phyloP scores from a whole-genome alignment of 2,888 invertebrate species.

The Tholera decimalis region DNA sequence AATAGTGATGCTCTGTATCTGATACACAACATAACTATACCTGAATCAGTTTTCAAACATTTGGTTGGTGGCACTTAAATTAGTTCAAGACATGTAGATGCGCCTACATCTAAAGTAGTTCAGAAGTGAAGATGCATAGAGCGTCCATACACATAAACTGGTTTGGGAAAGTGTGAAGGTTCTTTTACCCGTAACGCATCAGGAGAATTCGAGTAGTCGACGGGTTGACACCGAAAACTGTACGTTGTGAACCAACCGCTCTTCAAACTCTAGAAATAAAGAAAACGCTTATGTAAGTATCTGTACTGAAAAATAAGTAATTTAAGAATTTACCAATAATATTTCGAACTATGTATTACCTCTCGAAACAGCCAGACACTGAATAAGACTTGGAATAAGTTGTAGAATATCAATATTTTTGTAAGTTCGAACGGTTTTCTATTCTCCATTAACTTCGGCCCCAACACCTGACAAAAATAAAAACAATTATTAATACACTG shows the following conservation, averaged over 20 bases:
- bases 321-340: background rate
- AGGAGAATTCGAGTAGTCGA: constrained; percentile 95
- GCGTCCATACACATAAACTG: constrained; percentile 13
- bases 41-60: no score
- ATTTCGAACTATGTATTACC: constrained; percentile 84
- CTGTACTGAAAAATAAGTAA: background rate
- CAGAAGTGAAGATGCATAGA: constrained; percentile 17
- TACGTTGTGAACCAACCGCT: constrained; percentile 96
- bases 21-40: no score
- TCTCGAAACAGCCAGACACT: constrained; percentile 94
- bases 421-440: constrained; percentile 96
- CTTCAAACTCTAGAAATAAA: constrained; percentile 89
- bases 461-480: constrained; percentile 90
- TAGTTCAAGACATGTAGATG: no score
- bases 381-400: constrained; percentile 95
- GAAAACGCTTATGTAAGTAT: constrained; percentile 17
- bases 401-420: constrained; percentile 95
- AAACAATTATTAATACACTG: background rate
- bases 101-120: background rate
- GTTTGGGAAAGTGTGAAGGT: constrained; percentile 41
- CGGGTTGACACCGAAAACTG: constrained; percentile 96
- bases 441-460: constrained; percentile 96
- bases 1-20: no score
- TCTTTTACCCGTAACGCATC: constrained; percentile 92
- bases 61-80: no score